Conservation (phyloP, 1,140 invertebrate species). For the Pogonomyrmex barbatus region DNA sequence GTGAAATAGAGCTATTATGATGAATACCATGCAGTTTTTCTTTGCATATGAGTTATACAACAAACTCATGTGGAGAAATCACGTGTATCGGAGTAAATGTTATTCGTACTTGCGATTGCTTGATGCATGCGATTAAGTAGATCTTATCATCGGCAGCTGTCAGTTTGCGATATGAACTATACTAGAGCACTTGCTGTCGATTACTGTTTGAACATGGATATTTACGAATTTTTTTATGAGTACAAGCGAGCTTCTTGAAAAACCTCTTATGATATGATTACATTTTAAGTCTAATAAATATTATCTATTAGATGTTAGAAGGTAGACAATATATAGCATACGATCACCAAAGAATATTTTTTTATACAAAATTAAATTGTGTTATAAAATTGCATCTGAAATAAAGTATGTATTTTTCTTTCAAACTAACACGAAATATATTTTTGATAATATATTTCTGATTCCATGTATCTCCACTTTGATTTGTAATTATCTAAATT, state of each 20-base stretch:
- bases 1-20: slow-evolving; percentile 17
- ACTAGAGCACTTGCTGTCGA: slow-evolving; percentile 63
- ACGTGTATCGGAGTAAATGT: slow-evolving; percentile 39
- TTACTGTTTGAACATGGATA: slow-evolving; percentile 33
- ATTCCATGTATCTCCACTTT: background rate
- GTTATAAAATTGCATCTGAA: background rate
- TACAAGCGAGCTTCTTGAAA: background rate
- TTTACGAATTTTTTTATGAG: background rate
- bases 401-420: background rate
- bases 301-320: background rate
- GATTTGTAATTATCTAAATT: background rate
- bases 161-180: slow-evolving; percentile 64
- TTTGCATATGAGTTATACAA: slow-evolving; percentile 24
- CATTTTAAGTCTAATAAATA: background rate
- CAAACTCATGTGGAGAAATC: slow-evolving; percentile 44
- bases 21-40: background rate
- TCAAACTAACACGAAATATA: background rate
- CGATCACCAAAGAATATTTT: background rate
- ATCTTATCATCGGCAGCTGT: slow-evolving; percentile 48
- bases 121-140: slow-evolving; percentile 36
- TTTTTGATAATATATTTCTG: background rate
- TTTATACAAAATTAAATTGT: background rate
- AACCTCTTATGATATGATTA: background rate
- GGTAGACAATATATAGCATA: background rate
- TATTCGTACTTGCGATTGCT: background rate